phyloP scores from a whole-genome alignment of 2,888 invertebrate species.

The Patella caerulea region DNA sequence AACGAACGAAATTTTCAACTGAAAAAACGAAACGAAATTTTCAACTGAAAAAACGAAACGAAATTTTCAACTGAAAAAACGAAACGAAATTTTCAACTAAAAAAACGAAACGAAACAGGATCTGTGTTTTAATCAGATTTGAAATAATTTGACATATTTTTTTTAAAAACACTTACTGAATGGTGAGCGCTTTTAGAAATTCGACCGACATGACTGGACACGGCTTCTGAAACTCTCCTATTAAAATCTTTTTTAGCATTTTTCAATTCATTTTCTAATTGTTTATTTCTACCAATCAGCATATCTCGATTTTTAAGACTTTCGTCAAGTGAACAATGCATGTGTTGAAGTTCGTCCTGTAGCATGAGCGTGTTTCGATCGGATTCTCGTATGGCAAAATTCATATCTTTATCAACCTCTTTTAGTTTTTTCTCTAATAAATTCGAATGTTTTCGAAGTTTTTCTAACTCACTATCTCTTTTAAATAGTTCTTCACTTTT shows the following conservation, averaged over 20 bases:
- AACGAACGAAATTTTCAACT: too few relatives aligned
- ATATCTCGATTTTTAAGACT: conserved; percentile 56
- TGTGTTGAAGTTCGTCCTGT: conserved; percentile 53
- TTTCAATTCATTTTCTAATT: conserved; percentile 62
- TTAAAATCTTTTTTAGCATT: conserved; percentile 58
- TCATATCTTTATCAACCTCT: conserved; percentile 46
- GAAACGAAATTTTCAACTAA: too few relatives aligned
- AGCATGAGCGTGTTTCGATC: conserved; percentile 54
- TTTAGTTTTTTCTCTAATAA: conserved; percentile 54
- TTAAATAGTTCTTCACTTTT: conserved; percentile 54
- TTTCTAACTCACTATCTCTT: conserved; percentile 54
- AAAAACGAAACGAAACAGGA: too few relatives aligned
- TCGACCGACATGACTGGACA: conserved; percentile 19
- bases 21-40: too few relatives aligned
- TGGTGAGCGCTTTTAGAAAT: background rate
- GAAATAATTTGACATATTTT: background rate
- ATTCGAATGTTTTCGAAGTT: conserved; percentile 45
- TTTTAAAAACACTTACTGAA: background rate
- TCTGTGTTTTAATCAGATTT: too few relatives aligned
- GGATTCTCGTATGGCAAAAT: conserved; percentile 50
- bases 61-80: too few relatives aligned
- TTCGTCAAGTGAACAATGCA: conserved; percentile 56
- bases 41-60: too few relatives aligned
- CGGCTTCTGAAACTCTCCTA: conserved; percentile 54
- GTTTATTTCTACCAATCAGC: conserved; percentile 52